Evolutionary conservation across 2,797 vertebrate species (phyloP), one percentile per base, ranked within the genome.

Genomic region (Neostethus bicornis): DNA sequence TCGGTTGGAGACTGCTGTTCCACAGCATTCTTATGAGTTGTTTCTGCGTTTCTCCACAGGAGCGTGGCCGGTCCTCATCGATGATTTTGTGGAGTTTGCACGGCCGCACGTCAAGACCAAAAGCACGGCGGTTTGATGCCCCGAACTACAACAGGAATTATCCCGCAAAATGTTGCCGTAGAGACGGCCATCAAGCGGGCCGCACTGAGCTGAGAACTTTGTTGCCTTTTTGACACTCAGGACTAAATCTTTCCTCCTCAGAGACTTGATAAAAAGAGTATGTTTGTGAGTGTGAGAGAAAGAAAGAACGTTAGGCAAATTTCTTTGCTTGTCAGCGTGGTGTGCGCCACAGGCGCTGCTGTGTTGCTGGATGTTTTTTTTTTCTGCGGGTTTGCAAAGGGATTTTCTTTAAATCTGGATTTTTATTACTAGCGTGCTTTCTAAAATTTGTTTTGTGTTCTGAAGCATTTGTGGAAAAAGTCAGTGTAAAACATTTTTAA

Each of bases 81-180:
- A 98, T 68, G 96, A 98, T 90, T 98, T 98, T 94, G 96, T 98
- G 92, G 96, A 97, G 94, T 98, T 98, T 94, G 96, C 96, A 89
- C 95, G 96, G 87, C 95, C 94, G 84, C 95, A 96, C 91, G 94
- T 98, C 73, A 95, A 95, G 87, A 96, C 95, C 91, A 96, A 94
- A 93, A 97, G 96, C 90, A 96, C 96, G 50, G 94, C 95, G 70
- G 96, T 98, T 89, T 98, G 94, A 93, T 80, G 87, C 26, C 89
- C 16, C 89, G 83, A 66, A 54, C 89, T 84, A 89, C 84, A 56
- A 14, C 25, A 51, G 54, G 61, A 65, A 77, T 63, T 89, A 85
- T 90, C 87, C n/a, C 91, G 88, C 87, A 90, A 89, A 92, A 94
- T 91, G 87, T 92, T 90, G 92, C 91, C 91, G 92, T 90, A 92